These are phyloP conservation scores for Anthoptus insignis DNA, from an alignment of 2,888 invertebrate genomes.

Conservation along the genomic window DNA sequence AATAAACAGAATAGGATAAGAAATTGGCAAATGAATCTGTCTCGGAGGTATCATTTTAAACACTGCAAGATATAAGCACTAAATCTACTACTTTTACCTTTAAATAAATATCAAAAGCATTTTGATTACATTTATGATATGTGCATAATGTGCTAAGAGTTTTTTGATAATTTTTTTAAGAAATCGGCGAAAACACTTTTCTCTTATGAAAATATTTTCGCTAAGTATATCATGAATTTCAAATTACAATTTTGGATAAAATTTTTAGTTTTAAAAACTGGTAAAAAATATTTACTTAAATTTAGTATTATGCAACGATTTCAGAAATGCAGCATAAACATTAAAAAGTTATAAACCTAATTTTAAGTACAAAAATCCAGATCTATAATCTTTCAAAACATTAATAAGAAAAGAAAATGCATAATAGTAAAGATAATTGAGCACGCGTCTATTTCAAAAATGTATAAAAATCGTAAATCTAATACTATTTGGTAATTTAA, in stretches of 20 bases:
- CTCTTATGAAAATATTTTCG: not conserved
- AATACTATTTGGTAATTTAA: conserved; percentile 31
- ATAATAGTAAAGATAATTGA: conserved; percentile 38
- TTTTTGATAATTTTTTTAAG: not conserved
- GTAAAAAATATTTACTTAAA: not conserved
- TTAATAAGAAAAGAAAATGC: conserved; percentile 17
- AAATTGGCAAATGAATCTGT: conserved; percentile 16
- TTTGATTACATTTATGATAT: conserved; percentile 27
- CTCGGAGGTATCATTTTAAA: conserved; percentile 18
- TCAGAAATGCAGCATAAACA: conserved; percentile 6
- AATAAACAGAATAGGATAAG: conserved; percentile 1
- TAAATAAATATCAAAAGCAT: conserved; percentile 26
- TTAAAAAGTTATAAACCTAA: conserved; percentile 1
- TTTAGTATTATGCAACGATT: conserved; percentile 6
- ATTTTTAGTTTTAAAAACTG: not conserved
- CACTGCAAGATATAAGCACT: conserved; percentile 7
- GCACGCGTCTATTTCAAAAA: conserved; percentile 31
- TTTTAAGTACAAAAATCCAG: conserved; percentile 32
- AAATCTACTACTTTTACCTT: not conserved
- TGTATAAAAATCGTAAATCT: conserved; percentile 25
- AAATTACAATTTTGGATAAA: conserved; percentile 2
- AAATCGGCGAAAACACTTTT: not conserved
- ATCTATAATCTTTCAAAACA: conserved; percentile 16
- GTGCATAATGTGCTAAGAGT: conserved; percentile 27
- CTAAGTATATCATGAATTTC: not conserved